Conservation (phyloP, 2,888 invertebrate genomes). For the Saturnia pavonia region DNA sequence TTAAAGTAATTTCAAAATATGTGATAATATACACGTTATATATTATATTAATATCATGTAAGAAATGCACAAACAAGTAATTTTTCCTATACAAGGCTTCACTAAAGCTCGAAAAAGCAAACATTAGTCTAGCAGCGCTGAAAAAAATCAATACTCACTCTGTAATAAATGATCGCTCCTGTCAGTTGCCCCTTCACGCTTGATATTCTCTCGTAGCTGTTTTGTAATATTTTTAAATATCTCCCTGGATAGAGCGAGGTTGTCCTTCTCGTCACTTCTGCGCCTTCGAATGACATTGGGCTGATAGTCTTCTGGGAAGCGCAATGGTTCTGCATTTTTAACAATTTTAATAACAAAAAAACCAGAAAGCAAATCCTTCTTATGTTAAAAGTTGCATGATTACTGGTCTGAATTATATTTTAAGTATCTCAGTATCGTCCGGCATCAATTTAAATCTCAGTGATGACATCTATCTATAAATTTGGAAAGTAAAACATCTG, state of each 20-base stretch:
- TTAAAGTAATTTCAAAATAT: too few species aligned
- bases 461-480: too few species aligned
- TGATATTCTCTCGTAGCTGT: conserved; percentile 77
- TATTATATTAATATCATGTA: background rate
- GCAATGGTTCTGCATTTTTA: conserved; percentile 59
- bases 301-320: conserved; percentile 65
- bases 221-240: conserved; percentile 80
- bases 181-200: conserved; percentile 72
- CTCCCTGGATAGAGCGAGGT: conserved; percentile 75
- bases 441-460: too few species aligned
- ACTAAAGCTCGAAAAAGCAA: conserved; percentile 19
- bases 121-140: conserved; percentile 16
- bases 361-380: background rate
- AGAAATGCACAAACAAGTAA: background rate
- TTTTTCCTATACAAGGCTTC: background rate
- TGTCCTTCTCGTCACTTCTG: conserved; percentile 71
- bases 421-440: too few species aligned
- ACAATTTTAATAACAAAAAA: background rate
- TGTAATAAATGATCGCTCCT: conserved; percentile 70
- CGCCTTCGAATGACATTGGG: conserved; percentile 63
- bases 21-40: too few species aligned
- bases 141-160: conserved; percentile 60
- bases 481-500: too few species aligned
- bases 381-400: too few species aligned
- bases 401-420: too few species aligned